Base-by-base conservation (phyloP, 2,113 vertebrate genomes). In the Apteryx mantelli region DNA sequence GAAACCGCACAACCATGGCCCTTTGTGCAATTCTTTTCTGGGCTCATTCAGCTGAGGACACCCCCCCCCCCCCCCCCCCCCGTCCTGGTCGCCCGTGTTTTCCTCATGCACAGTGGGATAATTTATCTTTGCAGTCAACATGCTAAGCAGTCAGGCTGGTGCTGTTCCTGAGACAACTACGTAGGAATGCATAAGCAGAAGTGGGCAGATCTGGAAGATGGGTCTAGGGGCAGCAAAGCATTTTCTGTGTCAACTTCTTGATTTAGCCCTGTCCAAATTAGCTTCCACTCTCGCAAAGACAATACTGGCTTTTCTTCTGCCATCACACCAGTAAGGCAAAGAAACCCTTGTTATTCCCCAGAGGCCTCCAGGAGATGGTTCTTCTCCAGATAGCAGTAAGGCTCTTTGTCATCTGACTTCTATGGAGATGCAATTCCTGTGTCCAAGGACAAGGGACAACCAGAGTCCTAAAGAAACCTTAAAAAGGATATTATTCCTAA, bases 1-100 rank as follows among this genome's bases (percentile, higher is more conserved):
- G 11, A 38, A 75, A 89, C 40, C 12, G 74, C 71, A 85, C 77
- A 95, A 96, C 36, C n/a, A 30, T 44, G 19, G 76, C 56, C 64
- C 75, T 86, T 91, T 97, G 75, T 93, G 71, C 50, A 71, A 26
- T 38, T 55, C 64, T 94, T 96, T 94, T 94, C 75, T 93, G 79
- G 40, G 14, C 38, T 80, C 79, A n/a, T 88, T 89, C 79, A 95
- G 60, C 78, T 91, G 75, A 95, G 79, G 64, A 58, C 36, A 89
- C 70, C 22, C 40, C 46, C 88, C 2, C 0, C 17, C 36, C 87
- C 70, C 22, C 40, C 46, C n/a, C n/a, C 88, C 2, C 0, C 17
- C 56, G 10, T 75, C 40, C 64, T 65, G 15, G 5, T 82, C 13
- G 13, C 26, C 34, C 40, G 16, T 0, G 0, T 84, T 87, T 91